phyloP scores from a whole-genome alignment of 2,888 invertebrate genomes.

The Venustoraphidia nigricollis region DNA sequence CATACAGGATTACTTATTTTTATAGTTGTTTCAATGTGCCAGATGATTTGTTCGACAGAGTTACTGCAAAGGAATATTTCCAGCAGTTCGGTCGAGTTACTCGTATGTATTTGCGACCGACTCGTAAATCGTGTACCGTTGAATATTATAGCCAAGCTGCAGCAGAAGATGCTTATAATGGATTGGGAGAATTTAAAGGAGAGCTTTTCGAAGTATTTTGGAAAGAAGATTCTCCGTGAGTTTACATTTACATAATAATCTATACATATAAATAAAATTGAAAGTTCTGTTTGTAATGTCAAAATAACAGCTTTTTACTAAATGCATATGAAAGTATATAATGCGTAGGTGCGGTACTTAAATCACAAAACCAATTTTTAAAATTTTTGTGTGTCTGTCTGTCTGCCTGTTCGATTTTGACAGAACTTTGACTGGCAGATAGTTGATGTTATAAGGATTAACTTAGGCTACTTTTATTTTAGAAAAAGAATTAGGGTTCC shows the following conservation, averaged over 20 bases:
- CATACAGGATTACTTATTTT: slow-evolving; percentile 1
- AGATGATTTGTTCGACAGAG: slow-evolving; percentile 41
- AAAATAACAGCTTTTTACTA: too few species aligned
- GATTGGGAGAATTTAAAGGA: slow-evolving; percentile 44
- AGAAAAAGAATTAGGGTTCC: too few species aligned
- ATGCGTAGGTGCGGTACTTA: too few species aligned
- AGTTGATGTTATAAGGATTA: too few species aligned
- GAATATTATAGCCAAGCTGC: slow-evolving; percentile 47
- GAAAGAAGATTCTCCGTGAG: not conserved
- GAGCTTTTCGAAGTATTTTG: slow-evolving; percentile 42
- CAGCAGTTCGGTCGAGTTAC: slow-evolving; percentile 54
- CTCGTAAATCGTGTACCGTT: slow-evolving; percentile 47
- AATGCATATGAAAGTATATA: too few species aligned
- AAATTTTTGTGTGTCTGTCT: too few species aligned
- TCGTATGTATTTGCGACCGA: slow-evolving; percentile 46
- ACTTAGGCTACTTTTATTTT: too few species aligned
- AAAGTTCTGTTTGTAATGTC: too few species aligned
- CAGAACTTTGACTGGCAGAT: too few species aligned
- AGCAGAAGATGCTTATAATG: slow-evolving; percentile 40
- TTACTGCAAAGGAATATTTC: slow-evolving; percentile 48
- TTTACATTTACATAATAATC: not conserved
- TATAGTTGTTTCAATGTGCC: slow-evolving; percentile 48
- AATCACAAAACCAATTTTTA: too few species aligned
- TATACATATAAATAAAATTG: too few species aligned
- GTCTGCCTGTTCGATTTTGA: too few species aligned